Evolutionary conservation across 2,113 vertebrate species (phyloP).

Genomic region (Tylochromis polylepis): DNA sequence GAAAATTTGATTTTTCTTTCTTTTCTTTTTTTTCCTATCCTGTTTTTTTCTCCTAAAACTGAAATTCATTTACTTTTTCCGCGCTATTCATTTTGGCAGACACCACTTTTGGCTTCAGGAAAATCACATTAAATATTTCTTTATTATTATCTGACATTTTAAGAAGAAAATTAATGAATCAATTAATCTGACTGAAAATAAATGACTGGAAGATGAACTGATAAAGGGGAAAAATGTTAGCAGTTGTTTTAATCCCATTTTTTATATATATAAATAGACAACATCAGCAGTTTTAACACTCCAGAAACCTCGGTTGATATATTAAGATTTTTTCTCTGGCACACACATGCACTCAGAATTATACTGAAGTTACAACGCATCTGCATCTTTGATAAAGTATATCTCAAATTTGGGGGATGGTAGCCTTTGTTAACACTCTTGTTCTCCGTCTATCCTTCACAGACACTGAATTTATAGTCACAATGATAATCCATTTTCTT

Average conservation of each 20-base stretch:
- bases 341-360: background rate
- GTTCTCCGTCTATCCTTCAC: background rate
- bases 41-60: accelerated
- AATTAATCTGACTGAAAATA: background rate
- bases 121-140: background rate
- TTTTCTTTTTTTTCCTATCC: no score
- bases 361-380: background rate
- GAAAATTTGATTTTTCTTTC: background rate
- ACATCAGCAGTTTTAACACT: background rate
- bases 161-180: background rate
- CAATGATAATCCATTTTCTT: background rate
- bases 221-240: background rate
- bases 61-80: background rate
- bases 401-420: background rate
- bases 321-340: background rate
- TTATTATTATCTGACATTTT: background rate
- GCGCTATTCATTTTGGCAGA: background rate
- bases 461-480: background rate
- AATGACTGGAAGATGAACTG: background rate
- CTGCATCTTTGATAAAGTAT: background rate
- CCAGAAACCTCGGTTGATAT: background rate
- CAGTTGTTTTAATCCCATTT: background rate
- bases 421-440: background rate
- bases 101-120: background rate
- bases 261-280: background rate